phyloP scores from a whole-genome alignment of 2,113 vertebrate genomes.

The Sinocyclocheilus grahami region DNA sequence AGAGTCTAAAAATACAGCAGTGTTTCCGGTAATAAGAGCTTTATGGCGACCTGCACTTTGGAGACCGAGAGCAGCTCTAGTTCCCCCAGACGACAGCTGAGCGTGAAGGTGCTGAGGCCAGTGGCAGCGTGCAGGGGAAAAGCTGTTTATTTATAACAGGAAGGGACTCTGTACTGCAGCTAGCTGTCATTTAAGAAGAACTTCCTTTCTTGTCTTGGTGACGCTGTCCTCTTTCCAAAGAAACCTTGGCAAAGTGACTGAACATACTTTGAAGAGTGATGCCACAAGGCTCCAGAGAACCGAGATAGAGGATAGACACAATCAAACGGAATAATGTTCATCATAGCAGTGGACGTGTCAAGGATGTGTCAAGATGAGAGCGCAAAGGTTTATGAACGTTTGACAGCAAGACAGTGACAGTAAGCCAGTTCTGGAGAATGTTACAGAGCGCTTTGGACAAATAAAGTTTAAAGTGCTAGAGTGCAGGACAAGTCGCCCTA shows the following conservation, averaged over 20 bases:
- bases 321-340: constrained; percentile 39
- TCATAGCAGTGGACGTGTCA: constrained; percentile 7
- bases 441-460: neutral
- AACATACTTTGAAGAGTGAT: constrained; percentile 44
- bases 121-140: constrained; percentile 56
- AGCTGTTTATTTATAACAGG: constrained; percentile 75
- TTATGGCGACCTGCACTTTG: constrained; percentile 57
- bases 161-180: constrained; percentile 55
- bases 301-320: neutral
- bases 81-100: constrained; percentile 80
- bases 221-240: constrained; percentile 39
- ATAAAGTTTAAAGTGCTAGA: neutral
- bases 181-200: constrained; percentile 62
- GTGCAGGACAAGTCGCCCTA: neutral
- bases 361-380: constrained; percentile 25
- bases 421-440: neutral
- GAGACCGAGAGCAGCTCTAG: constrained; percentile 58
- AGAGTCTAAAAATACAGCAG: constrained; percentile 65
- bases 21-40: constrained; percentile 73
- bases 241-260: constrained; percentile 33
- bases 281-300: constrained; percentile 9
- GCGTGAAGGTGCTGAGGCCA: constrained; percentile 59
- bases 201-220: constrained; percentile 51
- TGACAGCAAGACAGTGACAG: neutral
- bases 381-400: neutral